Base-by-base conservation (phyloP, 1,140 invertebrate species). In the Drosophila ficusphila region DNA sequence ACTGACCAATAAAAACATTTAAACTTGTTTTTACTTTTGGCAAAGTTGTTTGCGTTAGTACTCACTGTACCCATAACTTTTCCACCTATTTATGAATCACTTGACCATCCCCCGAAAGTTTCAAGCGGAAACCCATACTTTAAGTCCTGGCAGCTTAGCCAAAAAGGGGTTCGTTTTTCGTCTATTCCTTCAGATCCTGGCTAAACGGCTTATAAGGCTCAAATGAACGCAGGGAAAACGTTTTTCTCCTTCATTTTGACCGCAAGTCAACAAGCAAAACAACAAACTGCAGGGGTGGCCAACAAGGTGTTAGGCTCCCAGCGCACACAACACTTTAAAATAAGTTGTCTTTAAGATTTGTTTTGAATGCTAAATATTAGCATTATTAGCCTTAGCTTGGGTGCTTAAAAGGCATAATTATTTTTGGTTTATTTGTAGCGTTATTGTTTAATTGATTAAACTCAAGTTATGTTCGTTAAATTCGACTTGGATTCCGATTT, bases 171-270 rank as follows among this genome's bases (percentile, higher is more conserved):
- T 65, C 44, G 46, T 67, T 67, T 67, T 67, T 60, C 54, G 46
- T 52, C 67, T 67, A 68, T 76, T 71, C 67, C 61, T 73, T 46
- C 8, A 16, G 64, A 67, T 71, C 52, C 65, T 34, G 60, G 31
- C 62, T 77, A 71, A 82, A 75, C 51, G 82, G 74, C 69, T 88
- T 88, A 88, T 78, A 74, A 41, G 51, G 65, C 77, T 88, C 69
- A 71, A 69, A 65, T 88, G 69, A 39, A 42, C 52, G 44, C 27
- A 48, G 47, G 21, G 23, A 41, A 39, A 73, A 52, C 60, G 34
- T 56, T 77, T 83, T 83, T 64, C 68, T 47, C 57, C 11, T 8
- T 51, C 64, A 52, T 57, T 70, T 62, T 42, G 42, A 67, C 65
- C 44, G 36, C 25, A 48, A 41, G 12, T 5, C 25, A 21, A 6